A percentile compares a stretch with the other conserved stretches of the same genome.
Conservation (phyloP, 2,113 vertebrate genomes). For the Chloropsis hardwickii region DNA sequence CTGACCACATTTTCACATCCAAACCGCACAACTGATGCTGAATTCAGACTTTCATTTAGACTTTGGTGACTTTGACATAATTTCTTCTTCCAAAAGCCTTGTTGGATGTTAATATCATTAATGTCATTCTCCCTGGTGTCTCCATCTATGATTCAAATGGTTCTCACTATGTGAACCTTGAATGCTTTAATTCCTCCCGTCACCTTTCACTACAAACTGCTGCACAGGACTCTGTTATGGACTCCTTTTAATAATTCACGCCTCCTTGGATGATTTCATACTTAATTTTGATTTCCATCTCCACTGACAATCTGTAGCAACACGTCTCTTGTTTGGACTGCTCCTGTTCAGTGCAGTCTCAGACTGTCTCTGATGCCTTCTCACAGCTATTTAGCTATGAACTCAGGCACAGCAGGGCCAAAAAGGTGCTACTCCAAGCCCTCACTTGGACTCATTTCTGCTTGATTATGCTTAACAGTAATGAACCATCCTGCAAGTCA, state of each 20-base stretch:
- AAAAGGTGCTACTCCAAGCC: neutral
- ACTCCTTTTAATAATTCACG: neutral
- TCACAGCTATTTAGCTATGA: neutral
- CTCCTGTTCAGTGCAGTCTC: neutral
- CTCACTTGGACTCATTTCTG: neutral
- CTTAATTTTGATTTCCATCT: neutral
- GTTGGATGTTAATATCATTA: neutral
- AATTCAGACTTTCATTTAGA: neutral
- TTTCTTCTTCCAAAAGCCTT: neutral
- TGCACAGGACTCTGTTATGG: neutral
- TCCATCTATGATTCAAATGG: neutral
- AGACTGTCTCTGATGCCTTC: neutral
- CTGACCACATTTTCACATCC: neutral
- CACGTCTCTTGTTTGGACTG: neutral
- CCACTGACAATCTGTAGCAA: neutral
- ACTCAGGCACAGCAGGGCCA: neutral
- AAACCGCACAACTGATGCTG: neutral
- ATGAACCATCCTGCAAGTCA: neutral
- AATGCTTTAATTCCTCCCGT: neutral
- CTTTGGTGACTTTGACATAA: neutral
- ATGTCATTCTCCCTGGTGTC: rapidly evolving
- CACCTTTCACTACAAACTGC: neutral
- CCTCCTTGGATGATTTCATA: neutral
- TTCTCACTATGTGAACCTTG: neutral
- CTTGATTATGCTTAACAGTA: neutral